Evolutionary conservation across 2,113 vertebrate genomes (phyloP).

Genomic region (Myrmecophaga tridactyla): DNA sequence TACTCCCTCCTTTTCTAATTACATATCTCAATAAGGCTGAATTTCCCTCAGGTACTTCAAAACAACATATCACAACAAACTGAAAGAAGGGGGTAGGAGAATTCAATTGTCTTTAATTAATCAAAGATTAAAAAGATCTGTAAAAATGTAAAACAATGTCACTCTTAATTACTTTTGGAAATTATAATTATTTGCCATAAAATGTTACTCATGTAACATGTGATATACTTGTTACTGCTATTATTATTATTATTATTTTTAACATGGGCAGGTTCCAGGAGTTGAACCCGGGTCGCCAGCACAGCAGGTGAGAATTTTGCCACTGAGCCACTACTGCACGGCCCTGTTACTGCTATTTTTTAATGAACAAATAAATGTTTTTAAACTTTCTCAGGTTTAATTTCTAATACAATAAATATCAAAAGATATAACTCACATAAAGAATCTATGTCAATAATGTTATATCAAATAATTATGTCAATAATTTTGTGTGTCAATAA

Average conservation of each 20-base stretch:
- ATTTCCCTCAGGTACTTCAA: constrained; percentile 1
- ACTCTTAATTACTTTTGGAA: neutral
- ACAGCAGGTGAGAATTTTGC: no score
- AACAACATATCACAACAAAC: neutral
- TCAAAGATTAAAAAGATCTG: neutral
- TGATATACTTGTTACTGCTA: neutral
- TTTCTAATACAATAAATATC: neutral
- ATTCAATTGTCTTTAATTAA: neutral
- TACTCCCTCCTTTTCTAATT: neutral
- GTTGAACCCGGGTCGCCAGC: no score
- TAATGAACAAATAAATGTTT: neutral
- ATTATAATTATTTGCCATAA: neutral
- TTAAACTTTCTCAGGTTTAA: constrained; percentile 26
- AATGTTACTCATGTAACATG: neutral
- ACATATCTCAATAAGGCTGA: neutral
- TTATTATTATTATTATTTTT: no score
- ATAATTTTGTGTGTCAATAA: neutral
- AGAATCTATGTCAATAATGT: neutral
- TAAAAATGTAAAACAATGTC: neutral
- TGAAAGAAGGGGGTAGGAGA: neutral
- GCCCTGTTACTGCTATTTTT: no score
- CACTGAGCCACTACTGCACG: no score
- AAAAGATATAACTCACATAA: neutral
- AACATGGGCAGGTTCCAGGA: no score
- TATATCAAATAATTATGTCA: no score